These are phyloP conservation scores for Narcine bancroftii DNA, from an alignment of 2,113 vertebrate species.

Conservation along the genomic window DNA sequence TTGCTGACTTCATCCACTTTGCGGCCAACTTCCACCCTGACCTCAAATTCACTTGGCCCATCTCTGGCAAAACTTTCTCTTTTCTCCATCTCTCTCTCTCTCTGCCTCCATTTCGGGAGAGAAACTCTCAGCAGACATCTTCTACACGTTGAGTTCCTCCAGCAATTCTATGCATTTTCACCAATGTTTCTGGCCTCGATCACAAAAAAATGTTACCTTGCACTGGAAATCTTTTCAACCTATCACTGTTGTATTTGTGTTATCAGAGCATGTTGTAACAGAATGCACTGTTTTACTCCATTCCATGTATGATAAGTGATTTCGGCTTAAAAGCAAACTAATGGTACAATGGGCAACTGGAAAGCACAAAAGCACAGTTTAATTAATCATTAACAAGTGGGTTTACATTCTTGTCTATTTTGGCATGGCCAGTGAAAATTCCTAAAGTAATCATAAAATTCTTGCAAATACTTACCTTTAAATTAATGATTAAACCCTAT, in stretches of 20 bases:
- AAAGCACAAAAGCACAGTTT: conserved; percentile 34
- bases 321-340: conserved; percentile 22
- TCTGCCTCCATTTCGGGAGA: no score
- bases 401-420: conserved; percentile 43
- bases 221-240: neutral
- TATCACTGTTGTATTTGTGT: neutral
- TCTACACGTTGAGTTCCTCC: no score
- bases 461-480: conserved; percentile 38
- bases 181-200: neutral
- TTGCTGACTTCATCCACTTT: no score
- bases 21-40: no score
- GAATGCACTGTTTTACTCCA: no score
- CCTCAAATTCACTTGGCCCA: no score
- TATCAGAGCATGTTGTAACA: conserved; percentile 23
- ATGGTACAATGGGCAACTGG: neutral
- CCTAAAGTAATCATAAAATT: conserved; percentile 37
- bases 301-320: neutral
- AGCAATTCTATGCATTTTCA: no score
- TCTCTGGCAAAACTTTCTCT: no score
- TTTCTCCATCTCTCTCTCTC: no score
- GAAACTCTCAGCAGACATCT: no score
- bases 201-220: neutral
- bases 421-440: conserved; percentile 34
- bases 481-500: conserved; percentile 42
- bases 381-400: conserved; percentile 48